Evolutionary conservation across 2,888 invertebrate species (phyloP).

Genomic region (Argyresthia albistria): DNA sequence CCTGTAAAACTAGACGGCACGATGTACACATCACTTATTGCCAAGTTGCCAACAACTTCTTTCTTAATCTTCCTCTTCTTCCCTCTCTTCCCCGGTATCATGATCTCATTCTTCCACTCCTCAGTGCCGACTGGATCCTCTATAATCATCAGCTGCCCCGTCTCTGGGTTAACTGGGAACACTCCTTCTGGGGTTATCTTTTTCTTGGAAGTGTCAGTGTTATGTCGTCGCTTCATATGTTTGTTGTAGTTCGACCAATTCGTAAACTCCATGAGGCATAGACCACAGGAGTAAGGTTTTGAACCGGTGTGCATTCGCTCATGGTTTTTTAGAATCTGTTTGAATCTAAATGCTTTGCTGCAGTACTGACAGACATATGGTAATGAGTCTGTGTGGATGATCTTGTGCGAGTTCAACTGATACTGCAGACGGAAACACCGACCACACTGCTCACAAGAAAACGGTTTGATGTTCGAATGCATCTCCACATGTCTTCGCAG

Average conservation of each 20-base stretch:
- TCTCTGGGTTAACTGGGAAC: slow-evolving; percentile 55
- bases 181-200: slow-evolving; percentile 70
- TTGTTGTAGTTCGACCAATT: slow-evolving; percentile 90
- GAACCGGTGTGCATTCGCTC: slow-evolving; percentile 80
- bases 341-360: slow-evolving; percentile 82
- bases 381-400: slow-evolving; percentile 85
- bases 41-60: not conserved
- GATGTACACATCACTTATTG: not conserved
- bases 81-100: slow-evolving; percentile 53
- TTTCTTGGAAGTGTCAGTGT: slow-evolving; percentile 59
- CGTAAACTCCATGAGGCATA: slow-evolving; percentile 81
- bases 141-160: slow-evolving; percentile 48
- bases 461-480: slow-evolving; percentile 56
- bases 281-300: slow-evolving; percentile 80
- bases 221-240: slow-evolving; percentile 84
- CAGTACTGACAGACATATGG: slow-evolving; percentile 84
- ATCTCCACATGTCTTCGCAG: slow-evolving; percentile 53
- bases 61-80: slow-evolving; percentile 23
- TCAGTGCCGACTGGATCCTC: slow-evolving; percentile 41
- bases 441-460: slow-evolving; percentile 56
- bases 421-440: slow-evolving; percentile 75
- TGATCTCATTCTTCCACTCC: slow-evolving; percentile 57
- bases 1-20: no score
- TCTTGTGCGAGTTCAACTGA: slow-evolving; percentile 80
- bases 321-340: slow-evolving; percentile 82